Evolutionary conservation across 2,888 invertebrate species (phyloP), one percentile per base, ranked within the genome.

Genomic region (Dolichopus griseipennis): DNA sequence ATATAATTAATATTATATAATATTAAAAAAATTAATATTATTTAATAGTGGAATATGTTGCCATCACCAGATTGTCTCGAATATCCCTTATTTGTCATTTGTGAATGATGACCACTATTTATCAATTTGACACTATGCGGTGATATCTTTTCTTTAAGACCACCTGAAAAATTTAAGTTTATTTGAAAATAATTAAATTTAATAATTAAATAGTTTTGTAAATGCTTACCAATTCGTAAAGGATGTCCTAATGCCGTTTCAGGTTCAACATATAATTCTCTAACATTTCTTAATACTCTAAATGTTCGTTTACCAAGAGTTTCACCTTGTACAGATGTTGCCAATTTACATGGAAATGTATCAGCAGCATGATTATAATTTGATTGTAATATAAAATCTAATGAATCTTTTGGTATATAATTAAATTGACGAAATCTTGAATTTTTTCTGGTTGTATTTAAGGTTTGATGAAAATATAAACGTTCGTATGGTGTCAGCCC

Each of bases 1-100:
- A n/a, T n/a, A n/a, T 27, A 27, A 27, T 27, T 27, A n/a, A n/a
- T n/a, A 27, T 27, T 27, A 5, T 27, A 27, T 27, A 27, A 27
- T 5, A 27, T 2, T 2, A 27, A n/a, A 27, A 27, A 27, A 27
- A 27, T 27, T 2, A 27, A 27, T 27, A 27, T 4, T 52, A 18
- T 18, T 76, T 83, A 89, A 77, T 90, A 90, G 76, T 88, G 88
- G 82, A 88, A 90, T 70, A 87, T 85, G 66, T 86, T 88, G 73
- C 90, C 90, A 72, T 89, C 91, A 64, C 89, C 88, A 9, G 88
- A 86, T 79, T 92, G 91, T 73, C 92, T 85, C 69, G 90, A 90
- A 81, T 87, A 92, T 3, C 92, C 92, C 70, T 90, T 90, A 78
- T 91, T 92, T 33, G 91, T 91, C 79, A 90, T 87, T 72, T 91